These are phyloP conservation scores for Napeogenes sylphis DNA, from an alignment of 2,888 invertebrate species.

Conservation along the genomic window DNA sequence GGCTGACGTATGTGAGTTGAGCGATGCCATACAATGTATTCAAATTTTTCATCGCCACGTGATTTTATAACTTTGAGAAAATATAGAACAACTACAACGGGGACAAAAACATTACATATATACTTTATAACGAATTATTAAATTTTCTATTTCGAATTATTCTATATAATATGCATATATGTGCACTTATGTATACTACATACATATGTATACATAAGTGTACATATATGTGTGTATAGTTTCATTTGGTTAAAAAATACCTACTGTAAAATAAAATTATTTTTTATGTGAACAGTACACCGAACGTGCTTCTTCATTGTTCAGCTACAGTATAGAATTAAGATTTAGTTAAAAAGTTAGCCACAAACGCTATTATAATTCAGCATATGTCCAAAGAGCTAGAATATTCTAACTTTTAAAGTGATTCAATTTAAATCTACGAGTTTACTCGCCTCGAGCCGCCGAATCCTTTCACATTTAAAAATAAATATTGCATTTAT, in stretches of 20 bases:
- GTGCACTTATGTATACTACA: no score
- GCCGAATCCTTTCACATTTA: not conserved
- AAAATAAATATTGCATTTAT: not conserved
- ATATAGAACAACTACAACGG: not conserved
- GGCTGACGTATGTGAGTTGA: slow-evolving; percentile 9
- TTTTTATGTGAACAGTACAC: not conserved
- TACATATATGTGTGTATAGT: no score
- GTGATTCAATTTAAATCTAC: slow-evolving; percentile 2
- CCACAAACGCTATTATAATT: slow-evolving; percentile 6
- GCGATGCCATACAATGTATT: slow-evolving; percentile 13
- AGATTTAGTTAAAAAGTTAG: slow-evolving; percentile 7
- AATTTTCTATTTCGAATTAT: no score
- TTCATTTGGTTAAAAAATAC: not conserved
- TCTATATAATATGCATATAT: no score
- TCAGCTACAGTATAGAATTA: not conserved
- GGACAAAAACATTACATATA: not conserved
- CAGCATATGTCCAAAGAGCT: slow-evolving; percentile 4
- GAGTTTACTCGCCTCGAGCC: not conserved
- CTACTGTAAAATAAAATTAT: not conserved
- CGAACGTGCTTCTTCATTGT: slow-evolving; percentile 3
- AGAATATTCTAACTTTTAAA: slow-evolving; percentile 5
- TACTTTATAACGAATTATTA: not conserved
- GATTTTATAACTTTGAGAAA: slow-evolving; percentile 4
- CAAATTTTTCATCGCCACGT: slow-evolving; percentile 4
- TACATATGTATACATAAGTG: no score